Evolutionary conservation across 1,140 invertebrate genomes (phyloP).

Genomic region (Ostrea denselamellosa): DNA sequence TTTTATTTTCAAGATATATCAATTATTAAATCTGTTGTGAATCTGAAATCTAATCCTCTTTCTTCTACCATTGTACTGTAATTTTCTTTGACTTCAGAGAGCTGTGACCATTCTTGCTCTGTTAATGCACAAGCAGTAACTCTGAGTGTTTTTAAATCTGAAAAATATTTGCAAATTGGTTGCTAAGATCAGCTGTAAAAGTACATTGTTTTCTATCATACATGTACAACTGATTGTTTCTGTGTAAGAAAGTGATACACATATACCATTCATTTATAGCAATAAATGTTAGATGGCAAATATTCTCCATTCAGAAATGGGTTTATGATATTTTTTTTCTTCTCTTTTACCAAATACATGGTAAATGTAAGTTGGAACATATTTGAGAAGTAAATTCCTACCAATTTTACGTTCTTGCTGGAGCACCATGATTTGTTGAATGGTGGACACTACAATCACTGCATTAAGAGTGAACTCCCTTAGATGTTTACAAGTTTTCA

Average conservation of each 20-base stretch:
- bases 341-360: no score
- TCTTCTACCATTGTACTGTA: constrained; percentile 47
- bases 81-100: constrained; percentile 54
- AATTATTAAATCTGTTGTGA: constrained; percentile 53
- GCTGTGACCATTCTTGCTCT: constrained; percentile 51
- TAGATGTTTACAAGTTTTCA: constrained; percentile 55
- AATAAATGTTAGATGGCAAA: no score
- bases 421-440: constrained; percentile 48
- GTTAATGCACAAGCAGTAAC: constrained; percentile 57
- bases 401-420: constrained; percentile 56
- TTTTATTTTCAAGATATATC: constrained; percentile 36
- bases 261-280: no score
- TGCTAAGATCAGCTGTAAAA: no score
- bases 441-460: constrained; percentile 42
- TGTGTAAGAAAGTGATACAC: no score
- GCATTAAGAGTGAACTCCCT: constrained; percentile 58
- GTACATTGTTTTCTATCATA: no score
- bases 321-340: no score
- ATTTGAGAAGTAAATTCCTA: constrained; percentile 37
- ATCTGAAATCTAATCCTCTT: constrained; percentile 51
- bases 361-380: neutral
- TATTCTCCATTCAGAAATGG: no score
- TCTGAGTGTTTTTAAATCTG: constrained; percentile 51
- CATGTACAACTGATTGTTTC: no score
- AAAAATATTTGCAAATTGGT: constrained; percentile 5